Base-by-base conservation (phyloP, 2,113 vertebrate genomes). In the Pterophyllum scalare region DNA sequence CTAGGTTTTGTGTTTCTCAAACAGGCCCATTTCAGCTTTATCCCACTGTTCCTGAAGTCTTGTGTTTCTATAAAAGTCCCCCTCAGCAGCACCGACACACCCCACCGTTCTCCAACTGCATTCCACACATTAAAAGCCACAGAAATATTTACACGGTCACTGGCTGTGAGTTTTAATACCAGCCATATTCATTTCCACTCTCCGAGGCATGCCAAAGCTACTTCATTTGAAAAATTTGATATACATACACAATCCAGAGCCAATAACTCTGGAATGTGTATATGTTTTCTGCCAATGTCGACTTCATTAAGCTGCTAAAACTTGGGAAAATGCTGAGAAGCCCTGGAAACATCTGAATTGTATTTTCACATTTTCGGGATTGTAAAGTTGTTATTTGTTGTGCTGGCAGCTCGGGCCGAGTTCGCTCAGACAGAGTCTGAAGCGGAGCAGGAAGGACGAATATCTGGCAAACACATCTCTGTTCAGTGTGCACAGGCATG, bases 141-240 rank as follows among this genome's bases (percentile, higher is more conserved):
- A 52, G 65, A 72, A 72, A 72, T 72, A 72, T 72, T 72, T 72
- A 72, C 65, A 52, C 14, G 43, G 43, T 72, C 65, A 52, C 43
- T 72, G 43, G 65, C 43, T 52, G 43, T 72, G 65, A 52, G 11
- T 52, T 72, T 52, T 72, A 72, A 72, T 72, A 52, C 65, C 65
- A 31, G 43, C 17, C 43, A 52, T 52, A 72, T 72, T 72, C 65
- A 52, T 72, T 72, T 72, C 65, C 65, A 52, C 65, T 52, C 43
- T n/a, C 24, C 43, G 10, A 13, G 43, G 65, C 65, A 52, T 11
- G 26, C 43, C 65, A 52, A 11, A 17, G 26, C 65, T 52, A 72
- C 65, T 72, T 72, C 43, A 72, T 52, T 31, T 72, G 26, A 72
- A 72, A 72, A 26, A 72, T 72, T 52, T 72, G 65, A 52, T 72